Conservation (phyloP, 2,797 vertebrate genomes). For the Betta splendens region DNA sequence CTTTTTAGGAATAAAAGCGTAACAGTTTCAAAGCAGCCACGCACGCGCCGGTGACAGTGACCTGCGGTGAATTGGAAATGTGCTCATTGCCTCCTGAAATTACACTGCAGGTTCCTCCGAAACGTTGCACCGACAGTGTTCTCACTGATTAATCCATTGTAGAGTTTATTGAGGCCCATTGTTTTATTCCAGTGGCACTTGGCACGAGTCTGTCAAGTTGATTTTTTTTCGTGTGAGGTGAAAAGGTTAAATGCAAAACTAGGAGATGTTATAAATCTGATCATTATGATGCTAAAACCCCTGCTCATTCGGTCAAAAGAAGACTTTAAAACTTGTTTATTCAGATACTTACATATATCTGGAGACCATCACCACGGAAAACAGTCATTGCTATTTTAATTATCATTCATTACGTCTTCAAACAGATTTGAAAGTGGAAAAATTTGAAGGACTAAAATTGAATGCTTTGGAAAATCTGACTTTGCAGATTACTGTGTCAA, state of each 20-base stretch:
- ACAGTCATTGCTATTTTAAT: too few relatives aligned
- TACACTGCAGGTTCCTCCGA: not conserved
- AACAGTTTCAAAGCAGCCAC: slow-evolving; percentile 45
- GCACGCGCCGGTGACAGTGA: slow-evolving; percentile 32
- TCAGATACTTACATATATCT: too few relatives aligned
- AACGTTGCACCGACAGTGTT: slow-evolving; percentile 13
- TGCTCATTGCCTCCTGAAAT: not conserved
- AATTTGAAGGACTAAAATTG: too few relatives aligned
- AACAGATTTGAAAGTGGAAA: too few relatives aligned
- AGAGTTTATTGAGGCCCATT: slow-evolving; percentile 3
- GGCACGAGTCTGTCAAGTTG: not conserved
- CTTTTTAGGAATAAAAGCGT: slow-evolving; percentile 37
- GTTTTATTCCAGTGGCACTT: not conserved
- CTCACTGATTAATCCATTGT: slow-evolving; percentile 3
- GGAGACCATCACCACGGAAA: too few relatives aligned
- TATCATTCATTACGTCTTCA: too few relatives aligned
- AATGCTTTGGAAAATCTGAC: too few relatives aligned
- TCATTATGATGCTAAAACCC: too few relatives aligned
- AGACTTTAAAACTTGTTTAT: too few relatives aligned
- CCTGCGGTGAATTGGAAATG: slow-evolving; percentile 34
- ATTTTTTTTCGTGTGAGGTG: not conserved
- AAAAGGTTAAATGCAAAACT: too few relatives aligned
- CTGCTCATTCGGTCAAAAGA: not conserved
- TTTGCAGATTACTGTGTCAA: too few relatives aligned
- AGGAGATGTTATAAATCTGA: too few relatives aligned